These are phyloP conservation scores for Drosophila takahashii DNA, from an alignment of 1,140 invertebrate genomes.

Conservation along the genomic window DNA sequence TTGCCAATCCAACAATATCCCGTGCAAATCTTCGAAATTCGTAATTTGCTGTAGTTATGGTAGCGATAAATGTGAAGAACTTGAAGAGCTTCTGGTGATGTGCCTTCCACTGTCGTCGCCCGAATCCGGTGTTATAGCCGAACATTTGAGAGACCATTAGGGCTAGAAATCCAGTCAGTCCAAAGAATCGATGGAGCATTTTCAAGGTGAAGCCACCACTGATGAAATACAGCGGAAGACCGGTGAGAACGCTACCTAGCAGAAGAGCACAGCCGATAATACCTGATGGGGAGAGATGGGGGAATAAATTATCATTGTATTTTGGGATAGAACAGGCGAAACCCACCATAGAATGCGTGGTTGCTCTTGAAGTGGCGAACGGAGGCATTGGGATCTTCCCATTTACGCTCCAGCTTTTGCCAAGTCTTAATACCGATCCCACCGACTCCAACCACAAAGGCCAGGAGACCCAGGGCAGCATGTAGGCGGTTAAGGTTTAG, in stretches of 20 bases:
- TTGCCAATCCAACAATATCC: constrained; percentile 26
- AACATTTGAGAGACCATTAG: constrained; percentile 75
- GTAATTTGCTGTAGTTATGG: constrained; percentile 64
- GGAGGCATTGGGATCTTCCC: constrained; percentile 63
- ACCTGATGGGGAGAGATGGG: constrained; percentile 39
- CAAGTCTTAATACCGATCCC: constrained; percentile 65
- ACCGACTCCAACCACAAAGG: constrained; percentile 53
- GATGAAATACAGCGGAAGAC: constrained; percentile 53
- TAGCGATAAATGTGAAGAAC: constrained; percentile 68
- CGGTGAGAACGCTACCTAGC: constrained; percentile 44
- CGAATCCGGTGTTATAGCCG: constrained; percentile 80
- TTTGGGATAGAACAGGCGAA: neutral
- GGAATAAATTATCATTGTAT: constrained; percentile 34
- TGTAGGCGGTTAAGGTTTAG: constrained; percentile 54
- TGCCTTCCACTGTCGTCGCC: constrained; percentile 64
- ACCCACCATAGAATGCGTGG: constrained; percentile 67
- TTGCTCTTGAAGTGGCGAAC: constrained; percentile 64
- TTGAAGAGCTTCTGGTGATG: constrained; percentile 63
- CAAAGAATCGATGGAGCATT: constrained; percentile 61
- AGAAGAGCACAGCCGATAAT: constrained; percentile 67
- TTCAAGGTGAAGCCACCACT: constrained; percentile 33
- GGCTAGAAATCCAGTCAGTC: constrained; percentile 59
- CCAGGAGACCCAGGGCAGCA: constrained; percentile 47
- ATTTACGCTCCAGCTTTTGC: constrained; percentile 64
- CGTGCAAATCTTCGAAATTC: constrained; percentile 53